phyloP scores from a whole-genome alignment of 1,140 invertebrate genomes.

The Aradophagus sp. region DNA sequence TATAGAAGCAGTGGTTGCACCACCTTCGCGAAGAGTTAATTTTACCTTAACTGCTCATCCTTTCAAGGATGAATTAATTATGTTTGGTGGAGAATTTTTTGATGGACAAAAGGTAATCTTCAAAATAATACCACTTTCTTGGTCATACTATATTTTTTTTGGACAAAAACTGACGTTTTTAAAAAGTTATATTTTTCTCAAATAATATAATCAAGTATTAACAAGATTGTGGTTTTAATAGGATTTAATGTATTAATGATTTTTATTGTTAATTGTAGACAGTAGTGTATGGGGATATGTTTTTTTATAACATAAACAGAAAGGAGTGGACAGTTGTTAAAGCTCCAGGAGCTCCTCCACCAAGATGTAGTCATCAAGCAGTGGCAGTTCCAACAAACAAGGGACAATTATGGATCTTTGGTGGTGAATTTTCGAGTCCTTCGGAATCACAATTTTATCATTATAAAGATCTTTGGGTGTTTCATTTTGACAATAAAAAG shows the following conservation, averaged over 20 bases:
- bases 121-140: slow-evolving; percentile 3
- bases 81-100: slow-evolving; percentile 95
- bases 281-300: slow-evolving; percentile 88
- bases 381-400: slow-evolving; percentile 82
- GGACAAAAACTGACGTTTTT: too few relatives aligned
- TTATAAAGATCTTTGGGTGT: slow-evolving; percentile 94
- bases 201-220: too few relatives aligned
- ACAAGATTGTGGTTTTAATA: too few relatives aligned
- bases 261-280: slow-evolving; percentile 77
- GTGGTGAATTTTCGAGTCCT: slow-evolving; percentile 93
- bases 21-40: slow-evolving; percentile 85
- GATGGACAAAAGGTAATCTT: slow-evolving; percentile 87
- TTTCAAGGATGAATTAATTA: slow-evolving; percentile 88
- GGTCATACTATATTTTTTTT: too few relatives aligned
- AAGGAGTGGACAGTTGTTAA: slow-evolving; percentile 88
- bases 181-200: too few relatives aligned
- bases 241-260: slow-evolving; percentile 1
- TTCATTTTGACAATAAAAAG: slow-evolving; percentile 83
- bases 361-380: slow-evolving; percentile 91
- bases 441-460: slow-evolving; percentile 95
- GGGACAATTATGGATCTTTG: slow-evolving; percentile 90
- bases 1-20: slow-evolving; percentile 81
- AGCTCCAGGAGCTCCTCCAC: slow-evolving; percentile 87
- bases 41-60: slow-evolving; percentile 88
- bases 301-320: slow-evolving; percentile 87